Percentiles rank a stretch among this genome's conserved stretches.
Conservation (phyloP, 23 tunicate species). For the Botrylloides violaceus region DNA sequence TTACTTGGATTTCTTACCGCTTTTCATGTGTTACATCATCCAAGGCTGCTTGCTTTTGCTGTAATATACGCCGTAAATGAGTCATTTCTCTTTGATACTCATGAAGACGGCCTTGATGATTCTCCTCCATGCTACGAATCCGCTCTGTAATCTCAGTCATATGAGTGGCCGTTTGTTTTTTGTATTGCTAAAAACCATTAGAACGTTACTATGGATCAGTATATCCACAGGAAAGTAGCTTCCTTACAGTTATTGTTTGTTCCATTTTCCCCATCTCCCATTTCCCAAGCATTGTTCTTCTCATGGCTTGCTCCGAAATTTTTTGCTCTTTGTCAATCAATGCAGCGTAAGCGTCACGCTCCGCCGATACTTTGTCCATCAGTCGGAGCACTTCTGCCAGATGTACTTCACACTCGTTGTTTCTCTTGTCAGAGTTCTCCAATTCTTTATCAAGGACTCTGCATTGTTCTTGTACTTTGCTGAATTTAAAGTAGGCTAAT, state of each 20-base stretch:
- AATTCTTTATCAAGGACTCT: slow-evolving; percentile 28
- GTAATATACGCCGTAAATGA: slow-evolving; percentile 45
- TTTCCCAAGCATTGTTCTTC: slow-evolving; percentile 57
- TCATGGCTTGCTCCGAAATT: slow-evolving; percentile 37
- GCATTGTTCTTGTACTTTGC: slow-evolving; percentile 30
- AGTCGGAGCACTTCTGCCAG: slow-evolving; percentile 58
- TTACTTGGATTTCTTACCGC: too few relatives aligned
- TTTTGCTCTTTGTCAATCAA: slow-evolving; percentile 66
- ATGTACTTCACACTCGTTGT: slow-evolving; percentile 61
- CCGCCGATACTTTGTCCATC: slow-evolving; percentile 53
- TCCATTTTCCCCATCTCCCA: slow-evolving; percentile 94
- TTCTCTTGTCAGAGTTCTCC: slow-evolving; percentile 48
- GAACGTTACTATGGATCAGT: too few relatives aligned
- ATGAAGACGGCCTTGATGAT: slow-evolving; percentile 49
- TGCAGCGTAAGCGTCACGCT: slow-evolving; percentile 59
- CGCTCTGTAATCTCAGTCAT: slow-evolving; percentile 34
- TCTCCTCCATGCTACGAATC: slow-evolving; percentile 47
- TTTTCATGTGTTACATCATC: slow-evolving; percentile 50
- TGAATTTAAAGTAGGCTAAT: too few relatives aligned
- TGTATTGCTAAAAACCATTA: slow-evolving; percentile 36
- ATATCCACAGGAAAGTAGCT: neutral
- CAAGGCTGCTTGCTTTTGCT: slow-evolving; percentile 58
- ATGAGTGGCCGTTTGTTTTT: slow-evolving; percentile 40
- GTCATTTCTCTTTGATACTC: slow-evolving; percentile 69
- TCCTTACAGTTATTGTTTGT: slow-evolving; percentile 44